Evolutionary conservation across 2,113 vertebrate genomes (phyloP).

Genomic region (Thymallus thymallus): DNA sequence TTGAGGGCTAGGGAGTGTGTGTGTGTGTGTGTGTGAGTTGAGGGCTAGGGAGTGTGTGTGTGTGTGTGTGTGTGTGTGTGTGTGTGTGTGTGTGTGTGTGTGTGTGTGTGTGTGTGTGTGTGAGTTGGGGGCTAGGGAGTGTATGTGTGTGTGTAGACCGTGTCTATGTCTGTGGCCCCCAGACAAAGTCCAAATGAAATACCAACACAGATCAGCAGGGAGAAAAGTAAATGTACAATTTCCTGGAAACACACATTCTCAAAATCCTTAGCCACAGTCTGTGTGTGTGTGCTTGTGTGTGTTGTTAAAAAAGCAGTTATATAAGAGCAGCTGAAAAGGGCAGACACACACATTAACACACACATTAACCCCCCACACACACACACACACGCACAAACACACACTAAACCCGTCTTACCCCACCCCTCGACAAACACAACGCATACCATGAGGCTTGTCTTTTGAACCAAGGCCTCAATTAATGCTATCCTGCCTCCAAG

Average conservation of each 20-base stretch:
- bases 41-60: too few relatives aligned
- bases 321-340: too few relatives aligned
- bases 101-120: too few relatives aligned
- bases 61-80: too few relatives aligned
- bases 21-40: too few relatives aligned
- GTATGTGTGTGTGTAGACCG: too few relatives aligned
- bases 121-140: too few relatives aligned
- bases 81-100: too few relatives aligned
- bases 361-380: too few relatives aligned
- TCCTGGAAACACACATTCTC: neutral
- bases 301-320: too few relatives aligned
- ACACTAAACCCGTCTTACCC: neutral
- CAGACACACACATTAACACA: too few relatives aligned
- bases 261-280: neutral
- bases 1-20: too few relatives aligned
- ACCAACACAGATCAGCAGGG: neutral
- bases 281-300: neutral
- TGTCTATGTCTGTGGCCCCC: neutral
- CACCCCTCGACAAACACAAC: neutral
- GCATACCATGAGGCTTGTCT: conserved; percentile 1
- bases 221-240: conserved; percentile 7
- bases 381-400: neutral
- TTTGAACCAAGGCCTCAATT: neutral
- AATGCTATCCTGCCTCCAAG: conserved; percentile 13
- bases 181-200: conserved; percentile 9